These are phyloP conservation scores for Amphiprion ocellaris DNA, from an alignment of 2,113 vertebrate species.

Conservation along the genomic window DNA sequence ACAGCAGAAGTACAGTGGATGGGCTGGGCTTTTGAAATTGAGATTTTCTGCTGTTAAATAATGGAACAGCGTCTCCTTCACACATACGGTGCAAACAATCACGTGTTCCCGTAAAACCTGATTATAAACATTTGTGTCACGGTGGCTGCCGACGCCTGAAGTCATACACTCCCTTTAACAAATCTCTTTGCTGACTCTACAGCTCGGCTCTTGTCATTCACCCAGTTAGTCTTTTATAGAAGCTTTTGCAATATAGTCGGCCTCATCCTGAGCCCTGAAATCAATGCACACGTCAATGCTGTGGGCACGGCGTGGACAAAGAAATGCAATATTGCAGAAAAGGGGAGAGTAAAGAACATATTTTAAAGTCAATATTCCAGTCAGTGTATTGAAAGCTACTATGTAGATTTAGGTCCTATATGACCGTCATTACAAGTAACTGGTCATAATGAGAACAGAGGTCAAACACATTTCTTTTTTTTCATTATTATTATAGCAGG, in stretches of 20 bases:
- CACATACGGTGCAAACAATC: neutral
- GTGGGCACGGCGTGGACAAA: neutral
- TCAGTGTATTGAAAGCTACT: neutral
- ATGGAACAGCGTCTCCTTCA: constrained; percentile 1
- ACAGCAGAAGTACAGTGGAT: neutral
- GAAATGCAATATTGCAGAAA: constrained; percentile 9
- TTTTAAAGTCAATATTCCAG: constrained; percentile 6
- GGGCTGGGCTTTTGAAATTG: constrained; percentile 18
- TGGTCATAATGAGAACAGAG: constrained; percentile 32
- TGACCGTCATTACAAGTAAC: constrained; percentile 13
- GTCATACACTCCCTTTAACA: neutral
- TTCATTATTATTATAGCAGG: constrained; percentile 15
- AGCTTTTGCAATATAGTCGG: constrained; percentile 8
- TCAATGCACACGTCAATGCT: constrained; percentile 27
- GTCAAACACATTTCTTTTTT: constrained; percentile 35
- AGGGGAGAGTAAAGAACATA: constrained; percentile 6
- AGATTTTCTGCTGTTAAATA: constrained; percentile 9
- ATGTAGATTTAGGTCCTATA: constrained; percentile 1
- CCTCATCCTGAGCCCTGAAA: constrained; percentile 10
- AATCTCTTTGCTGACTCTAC: neutral
- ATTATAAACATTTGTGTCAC: constrained; percentile 5
- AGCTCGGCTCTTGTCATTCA: constrained; percentile 17
- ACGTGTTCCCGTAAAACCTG: neutral
- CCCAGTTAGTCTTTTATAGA: constrained; percentile 10
- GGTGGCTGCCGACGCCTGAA: neutral